Conservation (phyloP, 2,888 invertebrate species). For the Leucophenga montana region DNA sequence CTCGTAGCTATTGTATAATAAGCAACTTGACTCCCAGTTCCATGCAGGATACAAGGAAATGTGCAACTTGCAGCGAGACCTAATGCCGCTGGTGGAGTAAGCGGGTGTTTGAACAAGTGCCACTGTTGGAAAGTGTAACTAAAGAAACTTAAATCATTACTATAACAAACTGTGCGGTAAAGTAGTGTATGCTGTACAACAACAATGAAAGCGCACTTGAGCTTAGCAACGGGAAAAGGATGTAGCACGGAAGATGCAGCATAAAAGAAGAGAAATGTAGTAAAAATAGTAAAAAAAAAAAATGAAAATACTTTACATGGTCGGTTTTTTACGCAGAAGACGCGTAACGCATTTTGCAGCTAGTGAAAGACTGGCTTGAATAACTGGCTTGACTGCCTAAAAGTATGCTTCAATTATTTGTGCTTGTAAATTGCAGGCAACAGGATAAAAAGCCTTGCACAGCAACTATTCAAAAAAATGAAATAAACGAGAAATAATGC, state of each 20-base stretch:
- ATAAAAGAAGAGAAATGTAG: not conserved
- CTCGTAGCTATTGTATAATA: slow-evolving; percentile 3
- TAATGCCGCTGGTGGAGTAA: not conserved
- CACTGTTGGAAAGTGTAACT: slow-evolving; percentile 13
- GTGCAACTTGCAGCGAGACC: not conserved
- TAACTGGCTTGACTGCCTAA: slow-evolving; percentile 21
- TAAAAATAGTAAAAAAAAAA: not conserved
- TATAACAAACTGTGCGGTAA: slow-evolving; percentile 18
- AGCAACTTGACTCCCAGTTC: not conserved
- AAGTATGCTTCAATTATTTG: slow-evolving; percentile 36
- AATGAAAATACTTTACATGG: too few species aligned
- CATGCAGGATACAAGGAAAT: not conserved
- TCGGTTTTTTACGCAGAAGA: slow-evolving; percentile 13
- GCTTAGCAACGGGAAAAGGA: slow-evolving; percentile 17
- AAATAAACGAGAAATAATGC: too few species aligned
- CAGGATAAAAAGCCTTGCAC: not conserved
- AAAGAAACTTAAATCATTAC: slow-evolving; percentile 27
- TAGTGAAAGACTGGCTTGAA: not conserved
- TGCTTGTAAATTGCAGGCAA: slow-evolving; percentile 23
- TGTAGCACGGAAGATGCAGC: not conserved
- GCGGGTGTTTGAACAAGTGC: not conserved
- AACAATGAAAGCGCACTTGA: not conserved
- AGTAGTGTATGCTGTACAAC: slow-evolving; percentile 7
- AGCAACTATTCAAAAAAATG: not conserved
- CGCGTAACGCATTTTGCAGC: slow-evolving; percentile 22